Evolutionary conservation across 2,113 vertebrate species (phyloP).

Genomic region (Gallinago undulata): DNA sequence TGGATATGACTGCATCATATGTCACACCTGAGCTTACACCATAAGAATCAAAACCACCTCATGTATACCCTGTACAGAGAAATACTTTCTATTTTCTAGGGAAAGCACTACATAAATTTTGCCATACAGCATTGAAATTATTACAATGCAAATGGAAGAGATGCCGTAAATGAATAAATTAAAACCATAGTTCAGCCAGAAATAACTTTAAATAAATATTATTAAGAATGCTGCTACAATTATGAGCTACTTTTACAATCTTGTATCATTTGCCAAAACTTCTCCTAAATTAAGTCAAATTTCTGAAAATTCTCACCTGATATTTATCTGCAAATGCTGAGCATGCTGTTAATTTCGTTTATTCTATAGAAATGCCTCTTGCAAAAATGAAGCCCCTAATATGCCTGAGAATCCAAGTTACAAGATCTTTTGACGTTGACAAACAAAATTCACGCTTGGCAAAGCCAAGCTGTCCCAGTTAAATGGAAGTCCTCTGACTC

Average conservation of each 20-base stretch:
- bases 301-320: not conserved
- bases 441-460: not conserved
- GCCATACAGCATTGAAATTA: not conserved
- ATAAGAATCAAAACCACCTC: not conserved
- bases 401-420: not conserved
- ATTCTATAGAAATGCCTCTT: not conserved
- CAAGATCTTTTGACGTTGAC: not conserved
- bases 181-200: not conserved
- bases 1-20: not conserved
- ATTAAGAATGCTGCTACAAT: not conserved
- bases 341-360: not conserved
- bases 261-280: not conserved
- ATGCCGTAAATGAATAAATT: not conserved
- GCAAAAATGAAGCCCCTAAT: not conserved
- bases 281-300: not conserved
- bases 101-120: not conserved
- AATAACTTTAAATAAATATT: not conserved
- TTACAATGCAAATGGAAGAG: not conserved
- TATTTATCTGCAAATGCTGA: not conserved
- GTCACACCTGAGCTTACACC: not conserved
- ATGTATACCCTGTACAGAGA: not conserved
- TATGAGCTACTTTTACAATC: not conserved
- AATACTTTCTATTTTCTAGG: not conserved
- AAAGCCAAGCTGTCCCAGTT: not conserved
- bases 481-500: not conserved